Evolutionary conservation across 2,113 vertebrate species (phyloP).

Genomic region (Brachionichthys hirsutus): DNA sequence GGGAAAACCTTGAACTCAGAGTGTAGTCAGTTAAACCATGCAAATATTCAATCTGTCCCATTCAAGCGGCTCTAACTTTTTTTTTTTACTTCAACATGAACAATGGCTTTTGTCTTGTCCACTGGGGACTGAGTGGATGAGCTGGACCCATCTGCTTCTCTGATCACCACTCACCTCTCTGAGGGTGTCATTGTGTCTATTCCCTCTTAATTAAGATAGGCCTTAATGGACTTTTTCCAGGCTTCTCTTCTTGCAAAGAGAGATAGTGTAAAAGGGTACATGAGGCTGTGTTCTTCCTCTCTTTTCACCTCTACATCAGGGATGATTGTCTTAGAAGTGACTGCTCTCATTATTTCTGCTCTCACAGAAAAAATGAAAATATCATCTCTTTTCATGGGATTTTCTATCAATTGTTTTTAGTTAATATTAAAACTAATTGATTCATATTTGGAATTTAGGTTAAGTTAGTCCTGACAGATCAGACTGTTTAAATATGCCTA

Average conservation of each 20-base stretch:
- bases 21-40: slow-evolving; percentile 39
- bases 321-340: slow-evolving; percentile 29
- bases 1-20: slow-evolving; percentile 7
- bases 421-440: no score
- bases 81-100: slow-evolving; percentile 25
- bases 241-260: slow-evolving; percentile 33
- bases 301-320: slow-evolving; percentile 54
- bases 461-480: no score
- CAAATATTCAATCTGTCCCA: slow-evolving; percentile 39
- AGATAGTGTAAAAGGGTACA: slow-evolving; percentile 52
- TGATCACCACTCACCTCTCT: slow-evolving; percentile 63
- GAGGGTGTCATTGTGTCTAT: slow-evolving; percentile 64
- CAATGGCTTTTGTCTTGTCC: slow-evolving; percentile 51
- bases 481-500: no score
- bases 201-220: slow-evolving; percentile 71
- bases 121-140: slow-evolving; percentile 43
- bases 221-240: slow-evolving; percentile 66
- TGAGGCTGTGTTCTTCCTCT: slow-evolving; percentile 27
- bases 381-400: neutral
- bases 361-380: slow-evolving; percentile 45
- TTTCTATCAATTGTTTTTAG: no score
- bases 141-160: slow-evolving; percentile 56
- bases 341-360: slow-evolving; percentile 54
- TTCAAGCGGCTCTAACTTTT: slow-evolving; percentile 22
- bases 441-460: no score